Evolutionary conservation across 2,113 vertebrate genomes (phyloP), one percentile per base, ranked within the genome.

Genomic region (Anolis sagrei): DNA sequence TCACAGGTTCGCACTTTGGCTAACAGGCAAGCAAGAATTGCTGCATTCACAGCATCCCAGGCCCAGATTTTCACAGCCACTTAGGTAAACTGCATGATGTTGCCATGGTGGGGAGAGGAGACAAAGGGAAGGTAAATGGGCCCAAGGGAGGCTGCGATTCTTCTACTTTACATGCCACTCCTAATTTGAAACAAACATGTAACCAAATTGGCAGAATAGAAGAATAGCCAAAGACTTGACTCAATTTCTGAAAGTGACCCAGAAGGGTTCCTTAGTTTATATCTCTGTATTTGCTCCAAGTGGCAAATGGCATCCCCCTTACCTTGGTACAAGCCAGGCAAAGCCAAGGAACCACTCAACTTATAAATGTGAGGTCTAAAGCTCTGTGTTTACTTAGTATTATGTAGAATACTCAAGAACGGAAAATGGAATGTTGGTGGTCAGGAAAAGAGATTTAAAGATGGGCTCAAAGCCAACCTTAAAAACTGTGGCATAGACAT

Each of bases 141-240:
- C 82, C 23, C 78, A 0, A 49, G 76, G 79, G 21, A 90, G 76
- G 86, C 58, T 68, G 51, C 27, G 58, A 80, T 11, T 76, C 77
- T 83, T 48, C 1, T 49, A n/a, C 8, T 14, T 61, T 76, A 69
- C 27, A 36, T 80, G 72, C 85, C 61, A 1, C 1, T 1, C 16
- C 10, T 39, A 44, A 69, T 1, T 48, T 48, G 62, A n/a, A 54
- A 11, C 25, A 29, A 81, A 13, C 78, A 81, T 77, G 23, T 58
- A 72, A 68, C 0, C 19, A 70, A 84, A 29, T 16, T 39, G 66
- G 27, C 36, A 19, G 14, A 16, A 3, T 21, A 54, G 69, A 58
- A 75, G 34, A 69, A 4, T 0, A 4, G 54, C 2, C 18, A 79
- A 61, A 23, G 84, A 69, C n/a, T 25, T 48, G 36, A 27, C 16